Evolutionary conservation across 2,888 invertebrate species (phyloP).

Genomic region (Caenorhabditis auriculariae): DNA sequence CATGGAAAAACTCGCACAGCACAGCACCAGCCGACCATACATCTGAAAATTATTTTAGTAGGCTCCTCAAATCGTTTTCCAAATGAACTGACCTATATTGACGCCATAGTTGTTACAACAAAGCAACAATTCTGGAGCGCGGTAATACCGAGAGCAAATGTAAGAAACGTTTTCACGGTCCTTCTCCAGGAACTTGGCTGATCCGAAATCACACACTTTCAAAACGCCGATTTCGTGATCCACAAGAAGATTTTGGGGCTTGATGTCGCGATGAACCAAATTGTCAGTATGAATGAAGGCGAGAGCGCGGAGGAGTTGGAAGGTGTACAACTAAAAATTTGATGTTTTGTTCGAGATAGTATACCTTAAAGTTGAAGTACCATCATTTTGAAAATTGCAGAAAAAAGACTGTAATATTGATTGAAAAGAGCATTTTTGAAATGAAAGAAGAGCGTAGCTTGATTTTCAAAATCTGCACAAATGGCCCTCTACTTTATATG

Average conservation of each 20-base stretch:
- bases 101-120: conserved; percentile 30
- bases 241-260: conserved; percentile 46
- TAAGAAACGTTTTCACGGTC: conserved; percentile 37
- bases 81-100: conserved; percentile 7
- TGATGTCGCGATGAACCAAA: conserved; percentile 40
- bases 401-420: too few species aligned
- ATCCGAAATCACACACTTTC: conserved; percentile 55
- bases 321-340: conserved; percentile 27
- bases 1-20: conserved; percentile 33
- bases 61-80: neutral
- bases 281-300: conserved; percentile 28
- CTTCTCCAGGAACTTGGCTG: conserved; percentile 37
- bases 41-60: conserved; percentile 16
- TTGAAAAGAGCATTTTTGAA: too few species aligned
- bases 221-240: conserved; percentile 41
- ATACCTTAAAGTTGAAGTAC: neutral
- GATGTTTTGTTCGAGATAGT: too few species aligned
- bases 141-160: conserved; percentile 44
- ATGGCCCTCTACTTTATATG: too few species aligned
- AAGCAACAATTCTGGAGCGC: conserved; percentile 50
- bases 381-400: too few species aligned
- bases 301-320: conserved; percentile 32
- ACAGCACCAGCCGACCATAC: conserved; percentile 45
- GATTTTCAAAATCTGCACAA: too few species aligned
- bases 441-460: too few species aligned